Evolutionary conservation across 2,888 invertebrate species (phyloP), one percentile per base, ranked within the genome.

Genomic region (Hedya salicella): DNA sequence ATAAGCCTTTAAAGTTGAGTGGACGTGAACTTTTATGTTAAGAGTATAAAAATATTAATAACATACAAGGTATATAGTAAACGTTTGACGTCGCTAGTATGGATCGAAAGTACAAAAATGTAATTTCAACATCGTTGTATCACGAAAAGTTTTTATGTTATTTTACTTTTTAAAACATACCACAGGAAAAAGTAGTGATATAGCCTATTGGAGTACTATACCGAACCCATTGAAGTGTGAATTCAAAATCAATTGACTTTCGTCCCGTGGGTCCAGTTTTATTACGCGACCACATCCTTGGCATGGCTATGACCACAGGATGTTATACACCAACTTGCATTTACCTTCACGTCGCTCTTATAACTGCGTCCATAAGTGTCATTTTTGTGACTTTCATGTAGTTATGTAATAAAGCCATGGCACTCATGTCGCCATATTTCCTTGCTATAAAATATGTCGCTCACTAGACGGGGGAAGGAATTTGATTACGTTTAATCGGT

Each of bases 261-360:
- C 62, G 50, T 57, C 52, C 62, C n/a, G n/a, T n/a, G n/a, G n/a
- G n/a, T n/a, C 61, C 60, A 59, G 60, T 68, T 68, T 64, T 68
- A 68, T 68, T 68, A 68, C 17, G n/a, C 40, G 9, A 50, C 88
- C 89, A 83, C 89, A 90, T 90, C 90, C 90, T 88, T 78, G 81
- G 79, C 78, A 81, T 80, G n/a, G n/a, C n/a, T n/a, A n/a, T n/a
- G 80, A 75, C 83, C 82, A 80, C 89, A 88, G 90, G 91, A 91
- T 85, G 82, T 81, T 66, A 68, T 68, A 69, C 46, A 75, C 75
- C 71, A 78, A 42, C 17, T 54, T 62, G 30, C 44, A 46, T 13
- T 16, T 52, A 17, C 8, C 40, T 4, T 14, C 11, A 19, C 25
- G n/a, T 50, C 19, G 64, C 49, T 66, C 62, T 73, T 79, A 76